These are phyloP conservation scores for Rhorus exstirpatorius DNA, from an alignment of 2,888 invertebrate genomes.

Conservation along the genomic window DNA sequence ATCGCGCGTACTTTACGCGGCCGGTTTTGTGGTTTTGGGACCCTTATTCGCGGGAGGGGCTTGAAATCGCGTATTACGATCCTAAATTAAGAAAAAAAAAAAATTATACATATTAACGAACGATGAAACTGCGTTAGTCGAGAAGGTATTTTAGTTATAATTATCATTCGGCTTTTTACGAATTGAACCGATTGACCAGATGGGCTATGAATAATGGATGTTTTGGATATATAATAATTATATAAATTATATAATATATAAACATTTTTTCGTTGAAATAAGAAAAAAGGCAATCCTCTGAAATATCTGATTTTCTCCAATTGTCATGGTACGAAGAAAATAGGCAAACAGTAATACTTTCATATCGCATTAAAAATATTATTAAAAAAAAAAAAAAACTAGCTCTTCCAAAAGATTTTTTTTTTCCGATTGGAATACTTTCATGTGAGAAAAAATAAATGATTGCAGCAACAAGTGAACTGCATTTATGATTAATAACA, in stretches of 20 bases:
- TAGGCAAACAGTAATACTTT: too few species aligned
- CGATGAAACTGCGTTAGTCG: slow-evolving; percentile 41
- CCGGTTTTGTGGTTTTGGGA: slow-evolving; percentile 36
- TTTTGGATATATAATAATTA: not conserved
- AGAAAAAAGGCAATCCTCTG: not conserved
- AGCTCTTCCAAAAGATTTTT: too few species aligned
- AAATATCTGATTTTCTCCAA: not conserved
- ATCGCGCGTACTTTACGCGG: slow-evolving; percentile 44
- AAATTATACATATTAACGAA: not conserved
- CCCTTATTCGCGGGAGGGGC: slow-evolving; percentile 39
- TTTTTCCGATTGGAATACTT: too few species aligned
- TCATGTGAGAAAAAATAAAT: too few species aligned
- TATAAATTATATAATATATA: not conserved
- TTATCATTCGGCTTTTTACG: slow-evolving; percentile 29
- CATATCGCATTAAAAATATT: too few species aligned
- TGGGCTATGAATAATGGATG: too few species aligned
- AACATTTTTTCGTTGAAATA: not conserved
- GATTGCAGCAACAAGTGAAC: too few species aligned
- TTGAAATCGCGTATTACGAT: slow-evolving; percentile 50
- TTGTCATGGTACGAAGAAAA: not conserved
- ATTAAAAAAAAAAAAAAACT: too few species aligned
- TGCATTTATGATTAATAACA: too few species aligned
- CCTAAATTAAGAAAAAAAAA: slow-evolving; percentile 17
- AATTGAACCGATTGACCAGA: too few species aligned
- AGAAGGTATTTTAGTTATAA: slow-evolving; percentile 62